These are phyloP conservation scores for Malurus leucopterus DNA, from an alignment of 2,797 vertebrate species.

Conservation along the genomic window DNA sequence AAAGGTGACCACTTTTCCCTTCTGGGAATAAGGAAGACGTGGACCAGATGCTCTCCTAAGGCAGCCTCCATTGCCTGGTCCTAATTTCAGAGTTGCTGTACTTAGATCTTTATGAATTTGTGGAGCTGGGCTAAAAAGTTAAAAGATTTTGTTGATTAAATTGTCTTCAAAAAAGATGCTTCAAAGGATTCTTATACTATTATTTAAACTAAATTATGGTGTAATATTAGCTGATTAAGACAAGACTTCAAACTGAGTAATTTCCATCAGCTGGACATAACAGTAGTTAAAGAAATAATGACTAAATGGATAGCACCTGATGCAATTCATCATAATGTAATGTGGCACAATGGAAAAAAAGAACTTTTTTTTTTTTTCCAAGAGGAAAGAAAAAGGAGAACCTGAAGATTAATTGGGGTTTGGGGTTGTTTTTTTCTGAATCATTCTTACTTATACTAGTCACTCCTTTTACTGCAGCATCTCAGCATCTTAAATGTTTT, in stretches of 20 bases:
- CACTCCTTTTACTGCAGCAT: not conserved
- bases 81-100: constrained; percentile 54
- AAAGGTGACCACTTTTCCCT: constrained; percentile 45
- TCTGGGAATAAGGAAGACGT: constrained; percentile 10
- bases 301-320: constrained; percentile 68
- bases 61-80: constrained; percentile 31
- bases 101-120: constrained; percentile 60
- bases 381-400: constrained; percentile 43
- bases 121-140: constrained; percentile 43
- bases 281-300: constrained; percentile 71
- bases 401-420: not conserved
- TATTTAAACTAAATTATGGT: constrained; percentile 74
- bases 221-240: constrained; percentile 77
- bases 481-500: not conserved
- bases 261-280: constrained; percentile 74
- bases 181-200: constrained; percentile 72
- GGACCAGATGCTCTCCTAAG: not conserved
- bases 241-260: constrained; percentile 71
- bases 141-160: constrained; percentile 65
- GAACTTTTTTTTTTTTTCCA: not conserved
- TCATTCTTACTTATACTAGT: not conserved
- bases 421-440: not conserved
- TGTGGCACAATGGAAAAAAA: constrained; percentile 41
- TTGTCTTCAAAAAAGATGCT: constrained; percentile 71
- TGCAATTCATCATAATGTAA: constrained; percentile 59